Base-by-base conservation (phyloP, 2,797 vertebrate genomes). In the Argentina silus region DNA sequence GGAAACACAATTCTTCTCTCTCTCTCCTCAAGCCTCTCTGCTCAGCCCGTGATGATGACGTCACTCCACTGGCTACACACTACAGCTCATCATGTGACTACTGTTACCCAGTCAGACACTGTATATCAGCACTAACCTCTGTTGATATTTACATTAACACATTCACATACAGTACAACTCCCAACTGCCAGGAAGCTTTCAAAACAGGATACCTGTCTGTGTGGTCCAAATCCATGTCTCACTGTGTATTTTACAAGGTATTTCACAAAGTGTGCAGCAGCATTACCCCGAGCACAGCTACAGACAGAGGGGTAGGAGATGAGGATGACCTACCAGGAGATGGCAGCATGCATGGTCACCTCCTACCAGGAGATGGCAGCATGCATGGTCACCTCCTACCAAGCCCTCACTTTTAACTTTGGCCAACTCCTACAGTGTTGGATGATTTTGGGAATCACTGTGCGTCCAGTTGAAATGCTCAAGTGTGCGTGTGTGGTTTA, bases 91-190 rank as follows among this genome's bases (percentile, higher is more conserved):
- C 75, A 75, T 73, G 72, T 81, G 83, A 92, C 91, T 93, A 91
- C 93, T 93, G 91, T 91, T 87, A 88, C 90, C 90, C 90, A 89
- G 91, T 93, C 92, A 86, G 90, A 93, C 93, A 93, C 93, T 92
- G 90, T 93, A 10, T 73, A 72, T 85, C 78, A 78, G 80, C 67
- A 75, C 75, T 63, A 57, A 74, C 73, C 75, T 82, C 62, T 55
- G 48, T 72, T 65, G 57, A 57, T 51, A 76, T 12, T 55, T 19
- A 48, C 23, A 64, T 42, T 43, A 43, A 64, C 48, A 12, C 48
- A 42, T 23, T 23, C 47, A 23, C 55, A 36, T 27, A 61, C 15
- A 60, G 53, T 61, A 11, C 69, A 27, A 42, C 45, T 21, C 21
- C 15, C 57, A 6, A 63, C 36, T 36, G 42, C 36, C 14, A 66